Conservation (phyloP, 2,113 vertebrate species). For the Paraplagusia blochii region DNA sequence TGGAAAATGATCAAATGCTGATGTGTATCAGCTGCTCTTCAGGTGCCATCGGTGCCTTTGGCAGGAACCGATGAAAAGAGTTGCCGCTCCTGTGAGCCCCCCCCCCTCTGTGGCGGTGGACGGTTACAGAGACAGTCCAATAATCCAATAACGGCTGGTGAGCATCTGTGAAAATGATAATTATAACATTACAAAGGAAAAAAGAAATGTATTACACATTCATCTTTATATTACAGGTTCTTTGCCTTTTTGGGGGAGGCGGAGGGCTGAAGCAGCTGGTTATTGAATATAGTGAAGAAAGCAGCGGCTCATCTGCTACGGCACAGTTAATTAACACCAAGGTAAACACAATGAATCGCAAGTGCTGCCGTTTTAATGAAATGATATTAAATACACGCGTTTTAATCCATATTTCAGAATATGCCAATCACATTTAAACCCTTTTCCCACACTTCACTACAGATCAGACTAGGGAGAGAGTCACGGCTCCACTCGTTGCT, state of each 20-base stretch:
- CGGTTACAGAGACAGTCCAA: conserved; percentile 18
- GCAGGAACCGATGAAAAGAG: conserved; percentile 31
- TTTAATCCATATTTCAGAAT: neutral
- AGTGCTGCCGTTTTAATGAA: conserved; percentile 5
- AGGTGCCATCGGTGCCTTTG: conserved; percentile 49
- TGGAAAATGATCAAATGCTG: conserved; percentile 35
- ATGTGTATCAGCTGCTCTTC: conserved; percentile 32
- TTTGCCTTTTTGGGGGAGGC: conserved; percentile 3
- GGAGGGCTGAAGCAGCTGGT: too few relatives aligned
- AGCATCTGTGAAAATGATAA: neutral
- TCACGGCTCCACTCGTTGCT: conserved; percentile 2
- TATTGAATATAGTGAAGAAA: neutral
- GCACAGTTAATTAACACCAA: neutral
- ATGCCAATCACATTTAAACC: too few relatives aligned
- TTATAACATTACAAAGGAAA: conserved; percentile 5
- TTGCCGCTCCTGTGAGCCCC: conserved; percentile 29
- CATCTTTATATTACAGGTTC: conserved; percentile 1
- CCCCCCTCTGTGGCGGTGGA: conserved; percentile 30
- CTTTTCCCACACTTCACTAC: conserved; percentile 16
- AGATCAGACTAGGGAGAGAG: conserved; percentile 42
- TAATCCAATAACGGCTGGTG: conserved; percentile 2
- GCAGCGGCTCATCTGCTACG: conserved; percentile 5
- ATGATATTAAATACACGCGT: conserved; percentile 10
- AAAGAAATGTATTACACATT: neutral
- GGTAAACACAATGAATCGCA: conserved; percentile 10